Conservation (phyloP, 2,797 vertebrate genomes). For the Neopelma chrysocephalum region DNA sequence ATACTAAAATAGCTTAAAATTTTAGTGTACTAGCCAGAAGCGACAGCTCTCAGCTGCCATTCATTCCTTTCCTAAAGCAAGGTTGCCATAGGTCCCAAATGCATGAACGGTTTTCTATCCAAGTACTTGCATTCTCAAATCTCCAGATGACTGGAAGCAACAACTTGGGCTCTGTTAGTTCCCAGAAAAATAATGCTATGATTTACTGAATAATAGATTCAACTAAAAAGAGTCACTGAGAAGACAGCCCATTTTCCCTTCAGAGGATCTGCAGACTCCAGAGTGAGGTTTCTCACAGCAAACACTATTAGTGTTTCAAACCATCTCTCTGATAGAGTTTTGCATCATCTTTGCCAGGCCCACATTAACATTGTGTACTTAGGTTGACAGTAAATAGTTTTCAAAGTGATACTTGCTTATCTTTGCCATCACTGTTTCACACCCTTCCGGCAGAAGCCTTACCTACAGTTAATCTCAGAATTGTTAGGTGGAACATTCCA, state of each 20-base stretch:
- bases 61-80: neutral
- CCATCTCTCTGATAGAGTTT: neutral
- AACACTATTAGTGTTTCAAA: neutral
- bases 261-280: neutral
- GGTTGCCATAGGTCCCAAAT: neutral
- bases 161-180: neutral
- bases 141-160: neutral
- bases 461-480: neutral
- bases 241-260: neutral
- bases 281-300: accelerated
- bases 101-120: neutral
- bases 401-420: neutral
- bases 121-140: neutral
- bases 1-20: neutral
- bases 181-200: neutral
- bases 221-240: neutral
- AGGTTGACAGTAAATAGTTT: neutral
- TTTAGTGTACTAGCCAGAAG: neutral
- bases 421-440: neutral
- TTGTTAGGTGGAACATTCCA: neutral
- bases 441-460: neutral
- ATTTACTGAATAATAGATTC: neutral
- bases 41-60: neutral
- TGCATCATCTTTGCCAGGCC: neutral
- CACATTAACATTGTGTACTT: neutral